Evolutionary conservation across 1,140 invertebrate species (phyloP), one percentile per base, ranked within the genome.

Genomic region (Trichonephila clavipes): DNA sequence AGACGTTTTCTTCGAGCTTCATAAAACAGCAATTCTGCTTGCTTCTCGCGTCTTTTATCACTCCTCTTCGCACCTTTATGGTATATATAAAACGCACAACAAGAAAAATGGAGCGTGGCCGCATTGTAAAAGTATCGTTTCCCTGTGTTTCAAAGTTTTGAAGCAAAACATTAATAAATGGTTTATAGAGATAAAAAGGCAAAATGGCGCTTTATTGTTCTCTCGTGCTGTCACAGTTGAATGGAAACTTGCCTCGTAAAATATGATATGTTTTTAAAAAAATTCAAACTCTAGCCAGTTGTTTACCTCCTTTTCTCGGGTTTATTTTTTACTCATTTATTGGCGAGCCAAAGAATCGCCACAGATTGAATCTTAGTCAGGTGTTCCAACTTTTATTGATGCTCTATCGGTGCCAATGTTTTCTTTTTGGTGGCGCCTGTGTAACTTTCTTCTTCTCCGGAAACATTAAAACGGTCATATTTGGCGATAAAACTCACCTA

Each of bases 81-180:
- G 90, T 91, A 44, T 51, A 91, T 83, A 91, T 91, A 91, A 91
- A 91, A 91, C 81, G n/a, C 18, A n/a, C 28, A 83, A 10, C n/a
- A 85, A 61, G 77, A 91, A 91, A 85, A 91, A 91, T 59, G 34
- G 40, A 40, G 40, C 85, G 28, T 87, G 28, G 40, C 34, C 28
- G 58, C 88, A 81, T 85, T 85, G 28, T 85, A 62, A 91, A 83
- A 83, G 81, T 16, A 61, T 61, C 88, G 64, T 66, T 90, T 28
- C 24, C 24, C 28, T 21, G 58, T 59, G 51, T 82, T 91, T 83
- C 77, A 66, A 91, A 85, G 28, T 85, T 91, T 91, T 51, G 61
- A 91, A 91, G 72, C 90, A 89, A 58, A 91, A 66, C 90, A 85
- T 91, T 91, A 91, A 91, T 90, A 91, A 91, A 66, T 58, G 59